phyloP scores from a whole-genome alignment of 2,113 vertebrate species.

The Zootoca vivipara region DNA sequence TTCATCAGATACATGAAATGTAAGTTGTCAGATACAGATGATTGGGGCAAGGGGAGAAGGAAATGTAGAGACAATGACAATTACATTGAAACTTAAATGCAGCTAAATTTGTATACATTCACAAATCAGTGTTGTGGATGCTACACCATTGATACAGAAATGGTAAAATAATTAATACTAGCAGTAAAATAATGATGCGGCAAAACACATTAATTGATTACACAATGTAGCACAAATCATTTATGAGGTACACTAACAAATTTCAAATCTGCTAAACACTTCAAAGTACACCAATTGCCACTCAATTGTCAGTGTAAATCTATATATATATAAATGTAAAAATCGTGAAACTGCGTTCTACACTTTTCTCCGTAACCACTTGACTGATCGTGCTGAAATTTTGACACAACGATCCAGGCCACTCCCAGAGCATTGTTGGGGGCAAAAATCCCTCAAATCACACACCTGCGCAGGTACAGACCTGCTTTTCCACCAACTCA shows the following conservation, averaged over 20 bases:
- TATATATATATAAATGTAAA: too few species aligned
- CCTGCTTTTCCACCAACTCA: too few species aligned
- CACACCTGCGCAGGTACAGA: too few species aligned
- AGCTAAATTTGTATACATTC: not conserved
- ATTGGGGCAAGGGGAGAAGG: not conserved
- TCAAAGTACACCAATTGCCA: not conserved
- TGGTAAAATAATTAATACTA: not conserved
- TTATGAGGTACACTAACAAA: conserved; percentile 6
- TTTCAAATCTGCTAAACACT: conserved; percentile 17
- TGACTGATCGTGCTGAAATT: too few species aligned
- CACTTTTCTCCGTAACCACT: too few species aligned
- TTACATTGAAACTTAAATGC: not conserved
- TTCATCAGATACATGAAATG: not conserved
- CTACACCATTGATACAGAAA: not conserved
- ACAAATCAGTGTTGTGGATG: not conserved
- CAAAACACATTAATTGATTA: not conserved
- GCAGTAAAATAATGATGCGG: not conserved
- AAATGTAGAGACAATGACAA: not conserved
- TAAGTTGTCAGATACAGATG: not conserved
- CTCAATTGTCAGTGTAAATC: not conserved
- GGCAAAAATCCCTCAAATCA: too few species aligned
- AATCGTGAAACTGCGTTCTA: too few species aligned
- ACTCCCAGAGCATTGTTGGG: too few species aligned
- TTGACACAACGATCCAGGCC: too few species aligned
- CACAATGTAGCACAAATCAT: not conserved